Evolutionary conservation across 2,113 vertebrate species (phyloP).

Genomic region (Okapia johnstoni): DNA sequence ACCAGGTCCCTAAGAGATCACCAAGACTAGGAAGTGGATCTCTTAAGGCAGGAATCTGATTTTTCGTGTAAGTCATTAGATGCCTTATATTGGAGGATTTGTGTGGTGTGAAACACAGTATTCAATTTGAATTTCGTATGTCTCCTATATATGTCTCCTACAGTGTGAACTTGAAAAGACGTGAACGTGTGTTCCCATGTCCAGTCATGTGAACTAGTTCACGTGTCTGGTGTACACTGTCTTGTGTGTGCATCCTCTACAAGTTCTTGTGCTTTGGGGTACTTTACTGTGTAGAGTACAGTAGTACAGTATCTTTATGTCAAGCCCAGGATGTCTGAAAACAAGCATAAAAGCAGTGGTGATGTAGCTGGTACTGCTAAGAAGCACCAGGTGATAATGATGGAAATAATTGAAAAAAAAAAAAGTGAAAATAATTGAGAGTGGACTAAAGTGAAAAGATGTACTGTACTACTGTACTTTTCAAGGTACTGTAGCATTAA

Average conservation of each 20-base stretch:
- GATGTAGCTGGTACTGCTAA: background rate
- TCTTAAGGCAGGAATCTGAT: background rate
- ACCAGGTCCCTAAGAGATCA: background rate
- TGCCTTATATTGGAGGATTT: background rate
- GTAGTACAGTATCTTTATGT: background rate
- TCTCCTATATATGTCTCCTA: background rate
- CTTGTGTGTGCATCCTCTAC: background rate
- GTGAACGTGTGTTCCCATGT: background rate
- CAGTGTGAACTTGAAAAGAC: background rate
- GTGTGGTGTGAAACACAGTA: background rate
- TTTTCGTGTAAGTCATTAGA: background rate
- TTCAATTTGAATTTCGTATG: background rate
- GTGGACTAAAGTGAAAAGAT: background rate
- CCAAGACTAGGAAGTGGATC: background rate
- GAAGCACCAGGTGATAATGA: background rate
- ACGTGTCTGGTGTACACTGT: background rate
- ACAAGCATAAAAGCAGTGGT: background rate
- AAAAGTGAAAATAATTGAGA: background rate
- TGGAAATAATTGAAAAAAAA: background rate
- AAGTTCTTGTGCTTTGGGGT: background rate
- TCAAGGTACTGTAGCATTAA: background rate
- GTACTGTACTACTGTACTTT: background rate
- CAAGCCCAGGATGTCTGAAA: background rate
- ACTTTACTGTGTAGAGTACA: background rate
- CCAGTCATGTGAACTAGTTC: background rate